phyloP scores from a whole-genome alignment of 2,888 invertebrate genomes.

The Pristionchus maxplancki region DNA sequence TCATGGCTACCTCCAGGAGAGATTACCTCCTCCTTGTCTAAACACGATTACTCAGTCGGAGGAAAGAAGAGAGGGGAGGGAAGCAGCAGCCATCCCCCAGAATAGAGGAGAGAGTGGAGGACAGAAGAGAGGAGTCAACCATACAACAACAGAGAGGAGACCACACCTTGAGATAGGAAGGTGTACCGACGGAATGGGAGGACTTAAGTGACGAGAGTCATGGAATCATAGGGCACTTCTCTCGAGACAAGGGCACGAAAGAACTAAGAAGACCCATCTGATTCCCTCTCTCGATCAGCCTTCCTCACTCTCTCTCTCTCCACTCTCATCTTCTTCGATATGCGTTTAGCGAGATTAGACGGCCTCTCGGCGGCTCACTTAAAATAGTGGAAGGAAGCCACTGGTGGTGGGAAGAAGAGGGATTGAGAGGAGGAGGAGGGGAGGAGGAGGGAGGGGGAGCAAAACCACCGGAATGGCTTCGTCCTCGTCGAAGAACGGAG shows the following conservation, averaged over 20 bases:
- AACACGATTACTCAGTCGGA: slow-evolving; percentile 37
- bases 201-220: not conserved
- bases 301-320: not conserved
- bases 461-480: slow-evolving; percentile 29
- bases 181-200: not conserved
- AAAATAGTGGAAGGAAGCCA: slow-evolving; percentile 36
- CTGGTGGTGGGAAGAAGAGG: slow-evolving; percentile 3
- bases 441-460: not conserved
- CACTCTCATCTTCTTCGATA: slow-evolving; percentile 40
- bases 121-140: not conserved
- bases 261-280: not conserved
- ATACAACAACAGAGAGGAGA: not conserved
- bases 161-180: not conserved
- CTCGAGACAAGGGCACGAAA: not conserved
- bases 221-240: not conserved
- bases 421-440: not conserved
- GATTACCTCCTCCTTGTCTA: slow-evolving; percentile 36
- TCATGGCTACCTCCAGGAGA: slow-evolving; percentile 12
- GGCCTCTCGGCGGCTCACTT: slow-evolving; percentile 23
- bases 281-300: slow-evolving; percentile 13
- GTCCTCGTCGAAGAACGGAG: not conserved
- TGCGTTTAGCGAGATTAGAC: slow-evolving; percentile 50
- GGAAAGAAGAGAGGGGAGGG: slow-evolving; percentile 10
- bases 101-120: not conserved
- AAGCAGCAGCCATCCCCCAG: not conserved